phyloP scores from a whole-genome alignment of 2,113 vertebrate genomes.

The Scatophagus argus region DNA sequence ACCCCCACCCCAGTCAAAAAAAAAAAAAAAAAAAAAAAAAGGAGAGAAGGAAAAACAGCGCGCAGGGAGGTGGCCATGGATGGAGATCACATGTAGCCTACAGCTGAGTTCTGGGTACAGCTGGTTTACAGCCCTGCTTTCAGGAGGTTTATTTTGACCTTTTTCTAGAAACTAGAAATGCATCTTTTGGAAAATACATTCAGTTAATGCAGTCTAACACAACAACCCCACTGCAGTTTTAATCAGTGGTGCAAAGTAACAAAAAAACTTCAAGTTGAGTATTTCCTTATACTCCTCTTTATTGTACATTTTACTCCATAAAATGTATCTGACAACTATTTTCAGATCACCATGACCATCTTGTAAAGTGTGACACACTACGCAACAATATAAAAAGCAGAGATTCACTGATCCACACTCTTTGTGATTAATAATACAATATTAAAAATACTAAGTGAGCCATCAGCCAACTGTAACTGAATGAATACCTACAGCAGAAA shows the following conservation, averaged over 20 bases:
- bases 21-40: constrained; percentile 43
- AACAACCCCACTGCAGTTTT: background rate
- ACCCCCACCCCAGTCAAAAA: no score
- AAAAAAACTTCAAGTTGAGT: background rate
- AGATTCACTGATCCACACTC: background rate
- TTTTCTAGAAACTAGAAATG: no score
- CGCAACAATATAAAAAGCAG: background rate
- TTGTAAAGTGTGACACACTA: background rate
- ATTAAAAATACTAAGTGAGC: background rate
- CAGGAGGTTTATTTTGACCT: background rate
- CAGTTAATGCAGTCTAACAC: background rate
- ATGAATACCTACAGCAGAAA: background rate
- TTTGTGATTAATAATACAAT: background rate
- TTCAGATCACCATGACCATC: background rate
- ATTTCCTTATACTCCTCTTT: background rate
- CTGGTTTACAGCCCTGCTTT: background rate
- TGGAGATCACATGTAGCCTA: constrained; percentile 81
- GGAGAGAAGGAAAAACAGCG: constrained; percentile 73
- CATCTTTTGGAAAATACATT: background rate
- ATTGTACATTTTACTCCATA: background rate
- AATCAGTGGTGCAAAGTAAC: background rate
- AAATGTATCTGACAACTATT: background rate
- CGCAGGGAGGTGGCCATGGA: constrained; percentile 43
- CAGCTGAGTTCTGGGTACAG: constrained; percentile 23
- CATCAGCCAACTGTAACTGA: background rate